phyloP scores from a whole-genome alignment of 2,797 vertebrate species.

The Acridotheres tristis region DNA sequence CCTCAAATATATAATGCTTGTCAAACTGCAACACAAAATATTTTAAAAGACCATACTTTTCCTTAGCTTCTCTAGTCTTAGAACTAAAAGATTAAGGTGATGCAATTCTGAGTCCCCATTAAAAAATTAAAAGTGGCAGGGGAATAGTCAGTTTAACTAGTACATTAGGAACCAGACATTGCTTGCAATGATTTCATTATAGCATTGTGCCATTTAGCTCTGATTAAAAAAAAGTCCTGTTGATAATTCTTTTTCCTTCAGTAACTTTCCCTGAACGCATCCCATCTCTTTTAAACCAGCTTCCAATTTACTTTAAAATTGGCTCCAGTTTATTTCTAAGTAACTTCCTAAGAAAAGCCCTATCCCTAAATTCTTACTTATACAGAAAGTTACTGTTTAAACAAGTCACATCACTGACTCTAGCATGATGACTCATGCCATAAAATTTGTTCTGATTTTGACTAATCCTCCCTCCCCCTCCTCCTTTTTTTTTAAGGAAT shows the following conservation, averaged over 20 bases:
- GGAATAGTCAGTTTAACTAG: neutral
- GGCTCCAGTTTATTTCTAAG: slow-evolving; percentile 7
- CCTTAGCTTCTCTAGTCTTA: neutral
- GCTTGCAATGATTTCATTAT: neutral
- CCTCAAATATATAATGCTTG: neutral
- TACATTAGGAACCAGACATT: neutral
- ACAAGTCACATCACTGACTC: slow-evolving; percentile 12
- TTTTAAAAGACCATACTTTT: neutral
- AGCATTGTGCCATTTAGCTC: neutral
- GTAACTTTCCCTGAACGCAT: neutral
- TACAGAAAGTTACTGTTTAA: slow-evolving; percentile 12
- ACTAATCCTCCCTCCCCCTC: neutral
- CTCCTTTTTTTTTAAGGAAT: neutral
- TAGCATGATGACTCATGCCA: neutral
- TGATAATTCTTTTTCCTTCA: neutral
- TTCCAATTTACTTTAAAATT: neutral
- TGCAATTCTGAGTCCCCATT: neutral
- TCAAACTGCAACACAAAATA: neutral
- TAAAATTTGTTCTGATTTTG: slow-evolving; percentile 15
- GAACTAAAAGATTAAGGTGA: neutral
- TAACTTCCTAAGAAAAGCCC: neutral
- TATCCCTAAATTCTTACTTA: neutral
- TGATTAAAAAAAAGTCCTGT: neutral
- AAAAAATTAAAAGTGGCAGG: neutral
- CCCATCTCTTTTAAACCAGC: neutral